These are phyloP conservation scores for Drosophila atroscutellata DNA, from an alignment of 2,888 invertebrate species.

Conservation along the genomic window DNA sequence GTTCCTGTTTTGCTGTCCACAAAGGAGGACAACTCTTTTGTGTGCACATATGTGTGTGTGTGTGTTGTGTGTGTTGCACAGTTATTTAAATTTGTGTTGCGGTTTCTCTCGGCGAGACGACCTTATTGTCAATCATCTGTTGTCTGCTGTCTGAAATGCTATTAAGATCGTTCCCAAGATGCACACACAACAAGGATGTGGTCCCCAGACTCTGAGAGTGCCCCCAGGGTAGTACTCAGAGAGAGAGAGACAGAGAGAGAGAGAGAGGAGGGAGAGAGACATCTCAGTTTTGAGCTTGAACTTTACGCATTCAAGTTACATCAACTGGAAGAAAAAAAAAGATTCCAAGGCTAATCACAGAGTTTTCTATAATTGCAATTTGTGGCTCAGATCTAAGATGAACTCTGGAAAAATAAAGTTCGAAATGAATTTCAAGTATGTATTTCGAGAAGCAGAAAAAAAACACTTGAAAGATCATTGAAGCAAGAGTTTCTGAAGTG, in stretches of 20 bases:
- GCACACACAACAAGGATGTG: conserved; percentile 40
- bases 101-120: conserved; percentile 52
- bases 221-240: background rate
- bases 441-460: background rate
- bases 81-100: conserved; percentile 80
- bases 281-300: conserved; percentile 6
- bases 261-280: background rate
- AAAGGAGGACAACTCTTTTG: conserved; percentile 47
- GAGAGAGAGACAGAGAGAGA: background rate
- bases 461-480: conserved; percentile 39
- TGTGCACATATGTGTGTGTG: background rate
- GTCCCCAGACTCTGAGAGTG: conserved; percentile 17
- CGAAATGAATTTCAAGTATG: background rate
- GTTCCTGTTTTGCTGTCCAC: conserved; percentile 7
- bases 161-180: conserved; percentile 50
- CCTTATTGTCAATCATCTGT: conserved; percentile 78
- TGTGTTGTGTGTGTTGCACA: conserved; percentile 36
- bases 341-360: conserved; percentile 17
- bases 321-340: conserved; percentile 28
- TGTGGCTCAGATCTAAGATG: conserved; percentile 11
- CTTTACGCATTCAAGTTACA: conserved; percentile 10
- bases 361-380: conserved; percentile 18
- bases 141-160: conserved; percentile 36
- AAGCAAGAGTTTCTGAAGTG: conserved; percentile 36
- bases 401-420: background rate